phyloP scores from a whole-genome alignment of 2,797 vertebrate species.

The Anisognathus igniventris region DNA sequence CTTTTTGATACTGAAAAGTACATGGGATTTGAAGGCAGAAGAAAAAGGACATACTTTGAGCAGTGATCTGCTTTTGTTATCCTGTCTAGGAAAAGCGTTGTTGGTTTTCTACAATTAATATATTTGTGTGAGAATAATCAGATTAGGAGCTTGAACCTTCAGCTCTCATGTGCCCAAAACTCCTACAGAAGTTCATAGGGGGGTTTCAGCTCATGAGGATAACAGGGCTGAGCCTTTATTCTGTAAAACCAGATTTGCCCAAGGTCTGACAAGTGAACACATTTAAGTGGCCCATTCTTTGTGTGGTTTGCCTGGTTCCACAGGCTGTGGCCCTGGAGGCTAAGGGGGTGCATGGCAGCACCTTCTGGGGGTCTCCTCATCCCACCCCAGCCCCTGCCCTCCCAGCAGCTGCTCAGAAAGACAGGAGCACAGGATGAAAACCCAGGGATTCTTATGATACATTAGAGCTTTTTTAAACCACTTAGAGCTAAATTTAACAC shows the following conservation, averaged over 20 bases:
- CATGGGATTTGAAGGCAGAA: neutral
- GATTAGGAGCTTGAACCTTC: neutral
- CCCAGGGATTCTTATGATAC: slow-evolving; percentile 5
- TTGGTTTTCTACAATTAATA: neutral
- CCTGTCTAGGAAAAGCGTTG: neutral
- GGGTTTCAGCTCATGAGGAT: neutral
- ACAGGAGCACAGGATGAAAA: neutral
- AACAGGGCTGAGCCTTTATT: neutral
- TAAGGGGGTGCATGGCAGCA: neutral
- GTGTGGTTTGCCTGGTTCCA: neutral
- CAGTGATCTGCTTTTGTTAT: neutral
- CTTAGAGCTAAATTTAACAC: slow-evolving; percentile 66
- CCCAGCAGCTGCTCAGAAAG: neutral
- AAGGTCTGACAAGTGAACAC: neutral
- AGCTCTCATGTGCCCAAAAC: neutral
- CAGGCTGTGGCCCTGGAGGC: accelerated
- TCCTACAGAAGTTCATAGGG: neutral
- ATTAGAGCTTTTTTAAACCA: slow-evolving; percentile 53
- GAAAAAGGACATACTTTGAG: neutral
- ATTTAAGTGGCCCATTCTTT: neutral
- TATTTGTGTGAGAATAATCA: slow-evolving; percentile 9
- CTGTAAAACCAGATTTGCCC: neutral
- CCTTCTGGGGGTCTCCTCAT: neutral
- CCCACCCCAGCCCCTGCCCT: neutral
- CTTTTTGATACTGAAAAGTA: slow-evolving; percentile 6